phyloP scores from a whole-genome alignment of 64 coral and sea anemone species.

The Stylophora pistillata region DNA sequence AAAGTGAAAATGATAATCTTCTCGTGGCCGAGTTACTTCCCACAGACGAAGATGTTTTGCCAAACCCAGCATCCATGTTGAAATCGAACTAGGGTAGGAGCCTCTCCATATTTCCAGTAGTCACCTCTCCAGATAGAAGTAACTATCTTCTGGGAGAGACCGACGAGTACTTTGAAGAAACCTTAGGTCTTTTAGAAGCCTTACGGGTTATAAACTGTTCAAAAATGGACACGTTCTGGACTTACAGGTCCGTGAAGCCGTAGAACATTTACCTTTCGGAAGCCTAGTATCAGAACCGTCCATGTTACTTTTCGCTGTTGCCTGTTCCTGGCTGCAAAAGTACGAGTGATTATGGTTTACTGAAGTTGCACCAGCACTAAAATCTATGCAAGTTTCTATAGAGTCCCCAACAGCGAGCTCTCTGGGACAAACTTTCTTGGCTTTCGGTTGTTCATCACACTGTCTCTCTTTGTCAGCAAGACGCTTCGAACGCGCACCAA shows the following conservation, averaged over 20 bases:
- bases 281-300: too few relatives aligned
- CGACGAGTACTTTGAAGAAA: conserved; percentile 49
- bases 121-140: conserved; percentile 71
- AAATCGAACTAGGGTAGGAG: conserved; percentile 50
- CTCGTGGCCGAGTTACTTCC: not conserved
- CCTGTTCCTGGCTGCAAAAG: too few relatives aligned
- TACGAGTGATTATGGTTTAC: too few relatives aligned
- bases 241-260: conserved; percentile 31
- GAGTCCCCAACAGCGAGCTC: too few relatives aligned
- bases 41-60: conserved; percentile 52
- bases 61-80: not conserved
- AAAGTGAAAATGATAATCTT: conserved; percentile 11
- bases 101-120: conserved; percentile 23
- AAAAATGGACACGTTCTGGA: conserved; percentile 61
- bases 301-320: too few relatives aligned
- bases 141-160: conserved; percentile 54
- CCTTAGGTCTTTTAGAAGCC: conserved; percentile 55
- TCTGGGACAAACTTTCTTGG: too few relatives aligned
- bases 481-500: too few relatives aligned
- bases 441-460: too few relatives aligned
- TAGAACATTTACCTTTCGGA: too few relatives aligned
- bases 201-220: conserved; percentile 49
- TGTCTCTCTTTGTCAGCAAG: too few relatives aligned
- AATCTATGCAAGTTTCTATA: too few relatives aligned
- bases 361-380: too few relatives aligned